phyloP scores from a whole-genome alignment of 2,888 invertebrate genomes.

The Drosophila algonquin region DNA sequence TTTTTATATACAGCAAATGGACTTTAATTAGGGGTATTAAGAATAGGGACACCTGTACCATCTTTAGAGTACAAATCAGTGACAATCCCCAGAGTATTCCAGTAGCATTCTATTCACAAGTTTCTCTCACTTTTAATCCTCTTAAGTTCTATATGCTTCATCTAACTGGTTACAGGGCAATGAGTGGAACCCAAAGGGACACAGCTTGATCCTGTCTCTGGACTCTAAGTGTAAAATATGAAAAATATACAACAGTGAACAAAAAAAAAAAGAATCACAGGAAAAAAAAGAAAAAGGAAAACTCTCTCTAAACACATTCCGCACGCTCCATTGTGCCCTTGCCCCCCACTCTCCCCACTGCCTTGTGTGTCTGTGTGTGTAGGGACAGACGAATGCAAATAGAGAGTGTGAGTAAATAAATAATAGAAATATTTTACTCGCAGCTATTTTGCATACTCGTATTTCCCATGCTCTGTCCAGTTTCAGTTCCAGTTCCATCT shows the following conservation, averaged over 20 bases:
- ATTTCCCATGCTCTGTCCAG: conserved; percentile 44
- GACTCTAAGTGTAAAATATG: conserved; percentile 50
- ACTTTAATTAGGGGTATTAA: no score
- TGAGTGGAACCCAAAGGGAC: conserved; percentile 22
- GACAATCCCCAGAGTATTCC: no score
- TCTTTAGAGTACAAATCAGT: background rate
- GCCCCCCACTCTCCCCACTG: background rate
- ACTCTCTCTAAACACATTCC: conserved; percentile 47
- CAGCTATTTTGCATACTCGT: conserved; percentile 64
- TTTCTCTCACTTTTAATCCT: background rate
- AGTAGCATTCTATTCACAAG: no score
- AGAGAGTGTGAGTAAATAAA: conserved; percentile 49
- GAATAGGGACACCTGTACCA: no score
- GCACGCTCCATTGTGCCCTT: conserved; percentile 50
- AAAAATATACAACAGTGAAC: conserved; percentile 55
- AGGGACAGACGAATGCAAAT: conserved; percentile 39
- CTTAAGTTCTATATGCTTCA: background rate
- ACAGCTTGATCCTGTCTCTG: conserved; percentile 30
- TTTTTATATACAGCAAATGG: no score
- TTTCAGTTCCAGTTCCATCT: conserved; percentile 34
- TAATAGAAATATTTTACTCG: conserved; percentile 65
- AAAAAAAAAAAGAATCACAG: conserved; percentile 10
- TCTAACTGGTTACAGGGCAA: conserved; percentile 18
- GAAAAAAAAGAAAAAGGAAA: conserved; percentile 11
- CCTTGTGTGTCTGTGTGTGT: conserved; percentile 1